Evolutionary conservation across 2,113 vertebrate genomes (phyloP).

Genomic region (Centropus unirufus): DNA sequence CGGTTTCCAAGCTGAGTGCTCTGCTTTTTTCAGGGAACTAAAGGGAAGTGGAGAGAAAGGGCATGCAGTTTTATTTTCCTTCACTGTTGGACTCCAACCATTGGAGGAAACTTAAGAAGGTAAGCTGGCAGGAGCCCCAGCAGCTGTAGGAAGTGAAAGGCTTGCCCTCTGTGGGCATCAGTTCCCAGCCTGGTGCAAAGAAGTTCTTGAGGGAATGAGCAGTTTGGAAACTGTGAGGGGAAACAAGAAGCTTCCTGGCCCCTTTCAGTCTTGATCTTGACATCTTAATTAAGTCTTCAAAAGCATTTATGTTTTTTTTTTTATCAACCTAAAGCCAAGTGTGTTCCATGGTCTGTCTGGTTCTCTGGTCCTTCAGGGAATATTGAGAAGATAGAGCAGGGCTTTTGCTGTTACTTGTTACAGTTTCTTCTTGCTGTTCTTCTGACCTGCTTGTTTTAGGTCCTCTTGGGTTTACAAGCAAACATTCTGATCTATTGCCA

Average conservation of each 20-base stretch:
- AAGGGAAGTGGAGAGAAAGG: neutral
- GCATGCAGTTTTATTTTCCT: neutral
- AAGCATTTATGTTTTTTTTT: neutral
- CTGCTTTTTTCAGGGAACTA: neutral
- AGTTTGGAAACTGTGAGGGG: neutral
- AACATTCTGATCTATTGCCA: neutral
- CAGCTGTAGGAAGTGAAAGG: neutral
- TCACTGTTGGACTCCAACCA: neutral
- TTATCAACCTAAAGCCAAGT: neutral
- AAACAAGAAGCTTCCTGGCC: neutral
- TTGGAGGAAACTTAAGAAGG: neutral
- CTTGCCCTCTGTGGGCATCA: neutral
- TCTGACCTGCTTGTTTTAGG: neutral
- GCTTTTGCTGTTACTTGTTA: neutral
- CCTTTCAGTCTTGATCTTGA: neutral
- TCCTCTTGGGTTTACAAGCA: neutral
- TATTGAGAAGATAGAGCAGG: neutral
- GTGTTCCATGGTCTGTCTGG: neutral
- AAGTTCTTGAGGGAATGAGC: neutral
- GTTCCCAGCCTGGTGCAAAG: neutral
- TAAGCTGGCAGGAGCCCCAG: neutral
- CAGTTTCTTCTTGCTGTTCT: neutral
- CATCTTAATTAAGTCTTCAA: neutral
- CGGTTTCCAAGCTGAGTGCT: neutral
- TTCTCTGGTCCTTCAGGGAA: neutral